Percentiles rank a stretch among this genome's conserved stretches.
Evolutionary conservation across 2,113 vertebrate genomes (phyloP).

Genomic region (Anoplopoma fimbria): DNA sequence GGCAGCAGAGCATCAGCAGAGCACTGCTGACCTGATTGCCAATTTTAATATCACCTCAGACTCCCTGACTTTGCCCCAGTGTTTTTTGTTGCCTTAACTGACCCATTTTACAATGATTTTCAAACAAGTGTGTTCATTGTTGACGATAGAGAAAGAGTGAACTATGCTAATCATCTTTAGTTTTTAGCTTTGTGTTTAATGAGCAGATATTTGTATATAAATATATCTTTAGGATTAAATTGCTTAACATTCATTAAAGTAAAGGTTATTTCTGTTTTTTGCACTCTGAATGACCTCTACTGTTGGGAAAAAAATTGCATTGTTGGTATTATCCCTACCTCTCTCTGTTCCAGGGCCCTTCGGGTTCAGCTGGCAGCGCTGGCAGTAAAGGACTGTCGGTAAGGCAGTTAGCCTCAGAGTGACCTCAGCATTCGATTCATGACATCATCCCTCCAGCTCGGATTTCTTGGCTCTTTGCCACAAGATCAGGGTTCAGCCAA

Average conservation of each 20-base stretch:
- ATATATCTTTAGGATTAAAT: not conserved
- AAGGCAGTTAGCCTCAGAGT: slow-evolving; percentile 57
- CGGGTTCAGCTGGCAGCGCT: slow-evolving; percentile 76
- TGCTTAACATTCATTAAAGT: not conserved
- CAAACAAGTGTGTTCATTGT: not conserved
- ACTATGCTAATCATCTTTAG: not conserved
- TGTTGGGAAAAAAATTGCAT: not conserved
- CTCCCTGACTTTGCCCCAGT: not conserved
- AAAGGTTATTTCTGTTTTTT: not conserved
- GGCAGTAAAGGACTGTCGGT: slow-evolving; percentile 84
- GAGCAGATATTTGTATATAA: not conserved
- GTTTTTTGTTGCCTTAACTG: not conserved
- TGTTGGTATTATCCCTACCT: slow-evolving; percentile 37
- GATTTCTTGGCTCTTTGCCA: slow-evolving; percentile 6
- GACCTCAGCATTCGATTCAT: slow-evolving; percentile 26
- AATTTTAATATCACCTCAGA: not conserved
- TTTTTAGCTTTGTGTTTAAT: not conserved
- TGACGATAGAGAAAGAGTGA: not conserved
- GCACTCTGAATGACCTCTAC: slow-evolving; percentile 20
- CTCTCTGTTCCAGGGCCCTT: slow-evolving; percentile 80
- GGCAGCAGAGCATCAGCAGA: no score
- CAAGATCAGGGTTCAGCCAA: slow-evolving; percentile 14
- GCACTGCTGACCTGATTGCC: not conserved
- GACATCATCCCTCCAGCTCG: slow-evolving; percentile 21
- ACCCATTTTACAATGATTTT: not conserved